Base-by-base conservation (phyloP, 2,888 invertebrate genomes). In the Clistopyga incitator region DNA sequence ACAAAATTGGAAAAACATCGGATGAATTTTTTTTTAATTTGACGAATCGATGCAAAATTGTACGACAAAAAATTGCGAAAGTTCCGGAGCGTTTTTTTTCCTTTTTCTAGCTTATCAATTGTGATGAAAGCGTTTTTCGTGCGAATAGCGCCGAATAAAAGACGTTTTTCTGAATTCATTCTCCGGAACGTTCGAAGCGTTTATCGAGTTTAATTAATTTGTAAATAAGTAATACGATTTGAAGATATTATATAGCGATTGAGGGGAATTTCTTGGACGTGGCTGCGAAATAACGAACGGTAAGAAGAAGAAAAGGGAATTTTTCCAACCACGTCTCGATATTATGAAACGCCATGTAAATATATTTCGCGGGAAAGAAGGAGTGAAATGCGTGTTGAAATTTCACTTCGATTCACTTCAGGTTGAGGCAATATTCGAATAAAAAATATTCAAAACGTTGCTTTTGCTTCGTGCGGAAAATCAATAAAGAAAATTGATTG, bases 71-170 rank as follows among this genome's bases (percentile, higher is more conserved):
- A 79, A 64, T 56, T n/a, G 50, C 10, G 47, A 0, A 6, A 29
- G 52, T 45, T n/a, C 64, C 45, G 61, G 71, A 6, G 81, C 54
- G 70, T 81, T 76, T 52, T 54, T 75, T n/a, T n/a, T n/a, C n/a
- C n/a, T n/a, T n/a, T 81, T 76, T 52, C 42, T 70, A 71, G 76
- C 52, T 76, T 76, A 42, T 65, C 29, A 81, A 81, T 70, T 76
- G 81, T 81, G 81, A 81, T 81, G 68, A 42, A 65, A 52, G 18
- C 61, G 54, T 59, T 47, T 74, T 29, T 74, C 38, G 34, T 38
- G 25, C 65, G 42, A 64, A 25, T 61, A 20, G 13, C 10, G 47
- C 13, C 18, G n/a, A n/a, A n/a, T 61, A 42, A 29, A 23, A 42
- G 59, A 76, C 25, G 52, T 56, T 11, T 56, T 56, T 38, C 64